Evolutionary conservation across 2,888 invertebrate species (phyloP).

Genomic region (Aproaerema taeniolella): DNA sequence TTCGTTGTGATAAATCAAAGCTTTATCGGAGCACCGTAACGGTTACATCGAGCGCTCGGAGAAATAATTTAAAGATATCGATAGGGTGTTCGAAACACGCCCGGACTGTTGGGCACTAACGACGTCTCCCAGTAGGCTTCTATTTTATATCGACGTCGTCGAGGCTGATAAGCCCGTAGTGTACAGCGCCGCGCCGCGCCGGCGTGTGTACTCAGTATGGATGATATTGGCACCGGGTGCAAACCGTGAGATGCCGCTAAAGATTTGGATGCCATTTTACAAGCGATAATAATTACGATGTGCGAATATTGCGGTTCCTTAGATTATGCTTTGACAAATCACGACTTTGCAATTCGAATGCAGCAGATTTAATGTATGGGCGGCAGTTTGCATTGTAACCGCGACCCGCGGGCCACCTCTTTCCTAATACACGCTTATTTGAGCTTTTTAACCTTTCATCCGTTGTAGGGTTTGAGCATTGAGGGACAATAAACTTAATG

Average conservation of each 20-base stretch:
- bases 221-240: constrained; percentile 22
- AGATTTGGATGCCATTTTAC: constrained; percentile 72
- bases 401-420: constrained; percentile 76
- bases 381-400: constrained; percentile 77
- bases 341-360: constrained; percentile 77
- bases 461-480: constrained; percentile 64
- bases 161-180: constrained; percentile 12
- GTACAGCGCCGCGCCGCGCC: constrained; percentile 4
- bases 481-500: constrained; percentile 69
- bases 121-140: constrained; percentile 17
- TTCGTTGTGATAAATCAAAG: constrained; percentile 71
- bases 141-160: constrained; percentile 18
- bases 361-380: constrained; percentile 77
- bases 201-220: constrained; percentile 3
- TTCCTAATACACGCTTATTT: constrained; percentile 78
- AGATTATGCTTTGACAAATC: constrained; percentile 78
- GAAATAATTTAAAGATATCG: constrained; percentile 65
- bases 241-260: constrained; percentile 47
- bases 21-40: constrained; percentile 61
- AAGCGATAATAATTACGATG: constrained; percentile 75
- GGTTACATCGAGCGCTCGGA: constrained; percentile 56
- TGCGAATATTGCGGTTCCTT: constrained; percentile 75
- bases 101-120: constrained; percentile 25
- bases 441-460: constrained; percentile 77
- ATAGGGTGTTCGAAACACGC: constrained; percentile 45